Percentiles rank a stretch among this genome's conserved stretches.
phyloP scores from a whole-genome alignment of 2,888 invertebrate genomes.

The Drosophila subsilvestris region DNA sequence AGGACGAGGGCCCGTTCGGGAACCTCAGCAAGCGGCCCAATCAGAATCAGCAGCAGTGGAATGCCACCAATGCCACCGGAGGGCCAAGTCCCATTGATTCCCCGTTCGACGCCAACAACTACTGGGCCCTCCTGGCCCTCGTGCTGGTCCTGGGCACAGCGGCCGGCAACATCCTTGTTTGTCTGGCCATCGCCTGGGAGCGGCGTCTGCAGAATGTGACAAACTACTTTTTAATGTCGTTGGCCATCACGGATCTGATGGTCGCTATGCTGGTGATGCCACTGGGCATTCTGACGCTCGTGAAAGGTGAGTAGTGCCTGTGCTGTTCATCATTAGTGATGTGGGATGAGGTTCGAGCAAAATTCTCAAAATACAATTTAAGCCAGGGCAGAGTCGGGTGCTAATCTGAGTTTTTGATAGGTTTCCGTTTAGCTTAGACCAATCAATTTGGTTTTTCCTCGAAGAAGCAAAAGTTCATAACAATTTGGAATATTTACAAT shows the following conservation, averaged over 20 bases:
- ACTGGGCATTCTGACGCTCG: conserved; percentile 92
- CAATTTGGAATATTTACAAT: not conserved
- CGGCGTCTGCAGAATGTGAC: conserved; percentile 97
- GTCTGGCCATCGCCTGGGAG: conserved; percentile 96
- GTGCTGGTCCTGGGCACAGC: conserved; percentile 93
- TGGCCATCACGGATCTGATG: conserved; percentile 97
- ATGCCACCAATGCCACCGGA: conserved; percentile 48
- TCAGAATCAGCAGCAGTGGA: conserved; percentile 43
- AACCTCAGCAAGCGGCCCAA: conserved; percentile 49
- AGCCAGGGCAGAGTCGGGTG: not conserved
- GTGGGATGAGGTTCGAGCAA: not conserved
- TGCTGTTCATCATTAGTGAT: not conserved
- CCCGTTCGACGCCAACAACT: conserved; percentile 86
- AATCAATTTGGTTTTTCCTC: not conserved
- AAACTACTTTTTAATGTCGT: conserved; percentile 97
- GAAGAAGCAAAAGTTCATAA: not conserved
- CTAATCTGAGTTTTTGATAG: not conserved
- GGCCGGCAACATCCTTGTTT: conserved; percentile 96
- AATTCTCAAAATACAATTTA: no score
- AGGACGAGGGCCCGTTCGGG: conserved; percentile 28
- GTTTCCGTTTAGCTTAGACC: not conserved
- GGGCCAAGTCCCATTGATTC: conserved; percentile 6
- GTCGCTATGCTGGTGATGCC: conserved; percentile 98
- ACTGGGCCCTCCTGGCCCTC: conserved; percentile 92
- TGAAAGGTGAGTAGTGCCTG: conserved; percentile 89